These are phyloP conservation scores for Halcyon badia DNA, from an alignment of 2,797 vertebrate species.

Conservation along the genomic window DNA sequence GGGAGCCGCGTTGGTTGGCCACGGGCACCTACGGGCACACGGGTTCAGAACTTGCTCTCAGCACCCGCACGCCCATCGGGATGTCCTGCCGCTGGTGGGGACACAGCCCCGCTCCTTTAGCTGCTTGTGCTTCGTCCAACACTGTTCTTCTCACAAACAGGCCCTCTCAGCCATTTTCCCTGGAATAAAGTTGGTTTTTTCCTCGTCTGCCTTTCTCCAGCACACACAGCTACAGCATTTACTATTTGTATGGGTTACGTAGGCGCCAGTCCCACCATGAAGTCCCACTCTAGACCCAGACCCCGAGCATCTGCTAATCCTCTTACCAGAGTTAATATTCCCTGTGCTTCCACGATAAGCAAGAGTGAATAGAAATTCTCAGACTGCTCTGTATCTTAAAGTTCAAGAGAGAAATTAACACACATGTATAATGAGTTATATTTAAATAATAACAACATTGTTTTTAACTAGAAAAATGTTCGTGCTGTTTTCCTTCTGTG, in stretches of 20 bases:
- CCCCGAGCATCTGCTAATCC: conserved; percentile 44
- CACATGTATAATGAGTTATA: conserved; percentile 21
- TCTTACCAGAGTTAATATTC: conserved; percentile 67
- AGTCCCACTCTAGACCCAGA: conserved; percentile 33
- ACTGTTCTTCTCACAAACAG: not conserved
- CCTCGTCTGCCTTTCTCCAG: not conserved
- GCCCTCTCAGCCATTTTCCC: not conserved
- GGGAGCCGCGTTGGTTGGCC: not conserved
- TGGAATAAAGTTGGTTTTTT: not conserved
- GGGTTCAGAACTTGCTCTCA: not conserved
- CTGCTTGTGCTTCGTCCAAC: not conserved
- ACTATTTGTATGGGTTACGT: not conserved
- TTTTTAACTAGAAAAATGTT: conserved; percentile 34
- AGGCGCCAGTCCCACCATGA: not conserved
- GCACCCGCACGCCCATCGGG: not conserved
- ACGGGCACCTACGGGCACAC: accelerated
- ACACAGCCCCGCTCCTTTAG: not conserved
- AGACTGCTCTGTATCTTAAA: conserved; percentile 42
- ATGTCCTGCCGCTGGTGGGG: not conserved
- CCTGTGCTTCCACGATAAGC: conserved; percentile 55
- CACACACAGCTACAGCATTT: conserved; percentile 1
- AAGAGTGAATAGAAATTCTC: conserved; percentile 45
- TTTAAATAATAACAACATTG: conserved; percentile 43
- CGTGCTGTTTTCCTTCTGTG: not conserved
- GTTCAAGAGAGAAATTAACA: conserved; percentile 57